These are phyloP conservation scores for Polypterus bichir DNA, from an alignment of 2,113 vertebrate species.

Conservation along the genomic window DNA sequence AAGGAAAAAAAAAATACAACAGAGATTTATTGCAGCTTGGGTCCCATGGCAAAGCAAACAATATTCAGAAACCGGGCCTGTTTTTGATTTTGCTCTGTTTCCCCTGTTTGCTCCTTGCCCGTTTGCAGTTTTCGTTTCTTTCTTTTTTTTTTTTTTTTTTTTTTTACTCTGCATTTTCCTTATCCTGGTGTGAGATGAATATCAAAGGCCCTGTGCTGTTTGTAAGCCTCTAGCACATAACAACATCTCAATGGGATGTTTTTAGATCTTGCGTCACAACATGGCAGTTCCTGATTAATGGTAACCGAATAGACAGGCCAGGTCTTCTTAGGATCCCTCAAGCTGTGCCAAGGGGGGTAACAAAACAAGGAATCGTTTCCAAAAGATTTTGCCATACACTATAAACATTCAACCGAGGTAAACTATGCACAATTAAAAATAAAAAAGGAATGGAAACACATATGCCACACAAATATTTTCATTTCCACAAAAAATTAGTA, in stretches of 20 bases:
- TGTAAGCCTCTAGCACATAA: conserved; percentile 63
- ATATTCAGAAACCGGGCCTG: conserved; percentile 58
- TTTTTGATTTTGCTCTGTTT: conserved; percentile 65
- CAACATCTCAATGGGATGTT: conserved; percentile 58
- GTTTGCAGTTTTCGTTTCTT: conserved; percentile 34
- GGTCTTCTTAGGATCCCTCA: conserved; percentile 39
- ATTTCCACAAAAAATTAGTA: too few species aligned
- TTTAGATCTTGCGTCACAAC: conserved; percentile 56
- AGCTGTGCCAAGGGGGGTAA: conserved; percentile 34
- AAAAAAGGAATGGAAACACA: too few species aligned
- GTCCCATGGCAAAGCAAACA: conserved; percentile 71
- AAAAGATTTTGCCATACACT: conserved; percentile 10
- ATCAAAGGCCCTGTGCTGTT: conserved; percentile 68
- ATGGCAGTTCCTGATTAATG: conserved; percentile 54
- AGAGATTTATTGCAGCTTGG: conserved; percentile 63
- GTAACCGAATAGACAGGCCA: conserved; percentile 44
- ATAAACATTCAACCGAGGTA: conserved; percentile 11
- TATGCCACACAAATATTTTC: too few species aligned
- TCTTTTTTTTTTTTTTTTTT: conserved; percentile 14
- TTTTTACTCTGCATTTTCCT: conserved; percentile 64
- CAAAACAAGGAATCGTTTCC: conserved; percentile 7
- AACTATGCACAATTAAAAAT: neutral
- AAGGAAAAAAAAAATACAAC: conserved; percentile 55
- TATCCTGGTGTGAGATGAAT: conserved; percentile 74
- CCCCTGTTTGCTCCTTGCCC: conserved; percentile 52